Percentiles rank a stretch among this genome's conserved stretches.
Conservation (phyloP, 2,888 invertebrate species). For the Sarcophaga carnaria region DNA sequence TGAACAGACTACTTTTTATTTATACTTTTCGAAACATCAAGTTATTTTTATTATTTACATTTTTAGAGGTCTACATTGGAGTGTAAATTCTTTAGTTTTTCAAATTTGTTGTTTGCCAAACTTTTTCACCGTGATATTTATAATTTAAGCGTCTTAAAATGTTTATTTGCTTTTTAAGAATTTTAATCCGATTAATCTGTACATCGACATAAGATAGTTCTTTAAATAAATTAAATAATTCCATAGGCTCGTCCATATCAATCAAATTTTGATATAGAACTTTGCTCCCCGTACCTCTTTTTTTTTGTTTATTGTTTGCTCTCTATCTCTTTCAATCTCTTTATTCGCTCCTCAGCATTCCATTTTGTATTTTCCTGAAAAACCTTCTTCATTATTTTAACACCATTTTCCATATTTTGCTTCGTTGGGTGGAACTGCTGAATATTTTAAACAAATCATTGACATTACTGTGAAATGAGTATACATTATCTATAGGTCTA, state of each 20-base stretch:
- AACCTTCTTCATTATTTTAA: conserved; percentile 3
- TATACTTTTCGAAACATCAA: too few relatives aligned
- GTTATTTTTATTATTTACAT: too few relatives aligned
- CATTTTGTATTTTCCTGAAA: conserved; percentile 10
- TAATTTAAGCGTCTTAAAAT: too few relatives aligned
- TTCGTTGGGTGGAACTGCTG: conserved; percentile 2
- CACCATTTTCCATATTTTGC: neutral
- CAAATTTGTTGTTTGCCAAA: too few relatives aligned
- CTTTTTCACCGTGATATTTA: too few relatives aligned
- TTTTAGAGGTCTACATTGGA: neutral
- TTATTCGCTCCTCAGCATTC: conserved; percentile 18
- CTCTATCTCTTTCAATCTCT: neutral
- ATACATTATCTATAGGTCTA: too few relatives aligned
- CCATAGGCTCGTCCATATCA: conserved; percentile 15
- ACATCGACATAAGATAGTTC: conserved; percentile 17
- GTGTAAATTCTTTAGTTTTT: neutral
- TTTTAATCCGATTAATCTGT: conserved; percentile 16
- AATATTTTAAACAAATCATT: too few relatives aligned
- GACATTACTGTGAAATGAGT: too few relatives aligned
- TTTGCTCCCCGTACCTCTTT: neutral
- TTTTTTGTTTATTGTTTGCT: conserved; percentile 28
- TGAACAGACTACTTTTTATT: too few relatives aligned
- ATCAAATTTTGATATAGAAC: too few relatives aligned
- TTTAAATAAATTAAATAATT: conserved; percentile 30
- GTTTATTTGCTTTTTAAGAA: conserved; percentile 20